Base-by-base conservation (phyloP, 2,888 invertebrate species). In the Pelosia muscerda region DNA sequence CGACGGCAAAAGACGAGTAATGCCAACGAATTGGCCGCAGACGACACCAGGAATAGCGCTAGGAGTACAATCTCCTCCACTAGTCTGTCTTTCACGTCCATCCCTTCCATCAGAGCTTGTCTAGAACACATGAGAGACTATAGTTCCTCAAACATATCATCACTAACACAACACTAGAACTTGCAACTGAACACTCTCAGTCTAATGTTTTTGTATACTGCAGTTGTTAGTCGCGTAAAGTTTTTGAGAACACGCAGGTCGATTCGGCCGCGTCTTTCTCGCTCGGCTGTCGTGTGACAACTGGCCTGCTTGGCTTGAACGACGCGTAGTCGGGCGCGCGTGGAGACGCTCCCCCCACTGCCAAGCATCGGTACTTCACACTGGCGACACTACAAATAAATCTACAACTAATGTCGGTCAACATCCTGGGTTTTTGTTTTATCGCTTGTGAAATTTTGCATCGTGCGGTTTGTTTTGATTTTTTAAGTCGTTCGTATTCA, bases 1-100 rank as follows among this genome's bases (percentile, higher is more conserved):
- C 97, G 95, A 82, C 96, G 95, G 87, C 96, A 96, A 92, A 97
- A 97, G 63, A 97, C 96, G 78, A 97, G 92, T 78, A 97, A 95
- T 68, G 97, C 96, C 78, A 97, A 95, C 62, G 96, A 95, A 88
- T 97, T 97, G 83, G 97, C 96, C 71, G 96, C 95, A 66, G 97
- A 95, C 68, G 97, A 97, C 79, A 96, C 95, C 85, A 96, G 91
- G 86, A 96, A 95, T 81, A 96, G 88, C 71, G 90, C 90, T 79
- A 95, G 93, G 90, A 95, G 94, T 73, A 94, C 85, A 73, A 94
- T 91, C 91, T 94, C 93, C 92, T 94, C 95, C 72, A 90, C 88
- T 71, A 94, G 87, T 86, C 93, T 91, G 84, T 93, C 92, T 84
- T 89, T 92, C 84, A 88, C 83, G 85, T 91, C 94, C 94, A 95